phyloP scores from a whole-genome alignment of 2,888 invertebrate species.

The Acanthosepion esculentum region DNA sequence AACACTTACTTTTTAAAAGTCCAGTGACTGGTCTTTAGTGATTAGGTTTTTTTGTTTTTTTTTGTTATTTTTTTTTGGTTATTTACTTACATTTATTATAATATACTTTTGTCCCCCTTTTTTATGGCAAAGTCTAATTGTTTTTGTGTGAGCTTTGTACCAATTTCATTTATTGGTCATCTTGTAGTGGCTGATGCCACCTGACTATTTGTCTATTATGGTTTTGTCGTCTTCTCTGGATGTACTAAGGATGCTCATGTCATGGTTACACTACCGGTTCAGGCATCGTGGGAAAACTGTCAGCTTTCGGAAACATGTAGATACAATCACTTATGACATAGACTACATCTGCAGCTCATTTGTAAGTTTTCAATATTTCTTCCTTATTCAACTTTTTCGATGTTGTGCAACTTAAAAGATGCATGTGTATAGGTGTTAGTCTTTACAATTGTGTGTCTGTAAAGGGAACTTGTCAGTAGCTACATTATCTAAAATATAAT shows the following conservation, averaged over 20 bases:
- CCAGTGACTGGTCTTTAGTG: not conserved
- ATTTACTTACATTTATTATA: not conserved
- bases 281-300: slow-evolving; percentile 65
- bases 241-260: slow-evolving; percentile 43
- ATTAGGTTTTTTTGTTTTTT: not conserved
- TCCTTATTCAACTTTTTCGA: not conserved
- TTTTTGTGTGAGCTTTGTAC: not conserved
- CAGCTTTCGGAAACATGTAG: slow-evolving; percentile 72
- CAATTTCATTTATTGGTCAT: slow-evolving; percentile 6
- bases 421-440: not conserved
- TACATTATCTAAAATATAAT: not conserved
- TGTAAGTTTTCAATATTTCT: slow-evolving; percentile 34
- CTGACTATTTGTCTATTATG: slow-evolving; percentile 23
- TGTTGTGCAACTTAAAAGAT: not conserved
- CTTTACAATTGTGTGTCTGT: not conserved
- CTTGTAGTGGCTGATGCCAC: slow-evolving; percentile 15
- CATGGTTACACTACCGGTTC: slow-evolving; percentile 65
- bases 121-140: not conserved
- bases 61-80: no score
- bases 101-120: not conserved
- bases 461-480: not conserved
- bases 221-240: slow-evolving; percentile 37
- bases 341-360: slow-evolving; percentile 54
- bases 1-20: not conserved
- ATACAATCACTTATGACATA: slow-evolving; percentile 69